A percentile compares a stretch with the other conserved stretches of the same genome.
Evolutionary conservation across 2,888 invertebrate species (phyloP).

Genomic region (Hydraecia micacea): DNA sequence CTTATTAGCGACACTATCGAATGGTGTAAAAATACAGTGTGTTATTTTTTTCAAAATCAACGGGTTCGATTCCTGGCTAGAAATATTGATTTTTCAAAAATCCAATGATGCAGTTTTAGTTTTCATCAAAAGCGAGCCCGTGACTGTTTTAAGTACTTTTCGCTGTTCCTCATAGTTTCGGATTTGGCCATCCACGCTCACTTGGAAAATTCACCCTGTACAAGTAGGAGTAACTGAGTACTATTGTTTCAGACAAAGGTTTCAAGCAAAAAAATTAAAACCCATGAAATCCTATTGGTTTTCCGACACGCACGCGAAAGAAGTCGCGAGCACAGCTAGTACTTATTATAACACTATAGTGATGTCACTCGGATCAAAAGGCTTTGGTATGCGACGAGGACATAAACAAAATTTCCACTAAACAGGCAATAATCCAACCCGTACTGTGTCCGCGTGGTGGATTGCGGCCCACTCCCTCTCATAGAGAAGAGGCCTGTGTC

Average conservation of each 20-base stretch:
- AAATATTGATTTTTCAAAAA: too few species aligned
- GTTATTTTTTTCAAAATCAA: too few species aligned
- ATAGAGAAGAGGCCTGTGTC: neutral
- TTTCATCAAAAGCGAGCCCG: too few species aligned
- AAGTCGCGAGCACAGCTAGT: neutral
- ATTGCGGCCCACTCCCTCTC: neutral
- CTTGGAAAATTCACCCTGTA: too few species aligned
- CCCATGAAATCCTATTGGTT: neutral
- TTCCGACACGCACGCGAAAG: neutral
- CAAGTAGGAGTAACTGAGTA: neutral
- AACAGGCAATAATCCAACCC: neutral
- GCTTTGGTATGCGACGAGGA: neutral
- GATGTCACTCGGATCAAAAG: constrained; percentile 2
- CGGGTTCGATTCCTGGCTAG: too few species aligned
- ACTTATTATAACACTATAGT: neutral
- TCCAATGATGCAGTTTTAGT: too few species aligned
- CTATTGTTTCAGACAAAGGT: neutral
- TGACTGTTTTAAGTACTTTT: too few species aligned
- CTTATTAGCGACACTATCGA: too few species aligned
- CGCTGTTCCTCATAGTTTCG: too few species aligned
- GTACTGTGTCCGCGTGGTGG: neutral
- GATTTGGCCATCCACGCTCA: too few species aligned
- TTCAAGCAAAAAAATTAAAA: neutral
- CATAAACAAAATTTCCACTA: neutral
- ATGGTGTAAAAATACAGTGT: too few species aligned